Percentiles rank a stretch among this genome's conserved stretches.
Conservation (phyloP, 2,888 invertebrate genomes). For the Pseudococcus longispinus region DNA sequence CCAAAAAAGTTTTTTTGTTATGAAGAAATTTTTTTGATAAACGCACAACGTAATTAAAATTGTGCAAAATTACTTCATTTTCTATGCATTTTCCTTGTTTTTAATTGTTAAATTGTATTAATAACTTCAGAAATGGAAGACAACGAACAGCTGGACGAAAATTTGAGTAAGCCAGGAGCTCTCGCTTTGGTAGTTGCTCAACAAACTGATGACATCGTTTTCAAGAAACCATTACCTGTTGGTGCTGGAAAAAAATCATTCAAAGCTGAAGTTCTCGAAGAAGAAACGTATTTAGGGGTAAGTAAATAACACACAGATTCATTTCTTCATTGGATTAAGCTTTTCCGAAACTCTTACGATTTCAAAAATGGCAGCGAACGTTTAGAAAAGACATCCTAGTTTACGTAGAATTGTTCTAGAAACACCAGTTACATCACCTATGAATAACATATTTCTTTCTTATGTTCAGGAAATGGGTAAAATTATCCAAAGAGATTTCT, state of each 20-base stretch:
- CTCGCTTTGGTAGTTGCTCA: slow-evolving; percentile 40
- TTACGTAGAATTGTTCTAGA: not conserved
- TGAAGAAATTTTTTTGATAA: not conserved
- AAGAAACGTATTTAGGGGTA: slow-evolving; percentile 52
- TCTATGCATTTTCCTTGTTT: not conserved
- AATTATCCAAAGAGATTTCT: slow-evolving; percentile 97
- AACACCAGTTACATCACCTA: not conserved
- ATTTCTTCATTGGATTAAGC: not conserved
- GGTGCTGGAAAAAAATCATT: not conserved
- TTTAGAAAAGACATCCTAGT: not conserved
- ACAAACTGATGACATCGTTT: slow-evolving; percentile 35
- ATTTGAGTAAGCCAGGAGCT: slow-evolving; percentile 25
- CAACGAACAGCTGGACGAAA: not conserved
- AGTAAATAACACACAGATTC: not conserved
- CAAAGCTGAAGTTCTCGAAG: slow-evolving; percentile 53
- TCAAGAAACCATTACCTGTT: slow-evolving; percentile 54
- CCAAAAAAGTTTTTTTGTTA: not conserved
- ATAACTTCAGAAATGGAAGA: not conserved
- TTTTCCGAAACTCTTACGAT: not conserved
- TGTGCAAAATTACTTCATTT: not conserved
- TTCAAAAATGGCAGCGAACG: not conserved
- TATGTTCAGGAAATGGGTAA: slow-evolving; percentile 78
- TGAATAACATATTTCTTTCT: not conserved
- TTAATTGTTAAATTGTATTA: not conserved
- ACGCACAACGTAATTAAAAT: not conserved